phyloP scores from a whole-genome alignment of 2,113 vertebrate species.

The Trogon melanurus region DNA sequence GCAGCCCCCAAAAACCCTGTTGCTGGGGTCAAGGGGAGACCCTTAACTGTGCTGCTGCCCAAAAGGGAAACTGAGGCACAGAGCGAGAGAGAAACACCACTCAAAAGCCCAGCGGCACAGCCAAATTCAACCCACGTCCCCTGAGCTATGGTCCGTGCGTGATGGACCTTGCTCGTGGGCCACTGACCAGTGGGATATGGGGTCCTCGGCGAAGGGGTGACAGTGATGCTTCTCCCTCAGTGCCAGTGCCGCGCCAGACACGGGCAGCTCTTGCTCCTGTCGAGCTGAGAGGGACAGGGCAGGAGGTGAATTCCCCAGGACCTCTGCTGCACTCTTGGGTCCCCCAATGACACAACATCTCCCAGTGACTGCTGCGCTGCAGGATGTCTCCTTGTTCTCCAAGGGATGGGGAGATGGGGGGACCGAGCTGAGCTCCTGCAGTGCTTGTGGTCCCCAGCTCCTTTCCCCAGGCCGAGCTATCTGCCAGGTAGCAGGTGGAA shows the following conservation, averaged over 20 bases:
- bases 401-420: not conserved
- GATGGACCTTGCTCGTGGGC: not conserved
- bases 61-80: not conserved
- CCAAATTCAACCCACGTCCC: not conserved
- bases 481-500: not conserved
- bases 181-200: fast-evolving
- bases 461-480: not conserved
- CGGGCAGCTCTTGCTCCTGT: not conserved
- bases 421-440: not conserved
- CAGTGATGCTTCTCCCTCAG: not conserved
- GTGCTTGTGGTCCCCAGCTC: not conserved
- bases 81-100: not conserved
- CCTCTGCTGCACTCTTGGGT: not conserved
- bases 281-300: not conserved
- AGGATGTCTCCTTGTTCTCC: not conserved
- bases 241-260: not conserved
- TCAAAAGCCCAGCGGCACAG: not conserved
- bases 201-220: not conserved
- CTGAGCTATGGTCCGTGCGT: not conserved
- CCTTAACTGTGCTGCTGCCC: not conserved
- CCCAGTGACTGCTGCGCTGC: too few species aligned
- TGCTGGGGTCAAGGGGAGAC: too few species aligned
- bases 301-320: not conserved
- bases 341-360: not conserved
- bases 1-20: not conserved